Percentiles rank a stretch among this genome's conserved stretches.
Evolutionary conservation across 2,113 vertebrate genomes (phyloP).

Genomic region (Rhabdornis inornatus): DNA sequence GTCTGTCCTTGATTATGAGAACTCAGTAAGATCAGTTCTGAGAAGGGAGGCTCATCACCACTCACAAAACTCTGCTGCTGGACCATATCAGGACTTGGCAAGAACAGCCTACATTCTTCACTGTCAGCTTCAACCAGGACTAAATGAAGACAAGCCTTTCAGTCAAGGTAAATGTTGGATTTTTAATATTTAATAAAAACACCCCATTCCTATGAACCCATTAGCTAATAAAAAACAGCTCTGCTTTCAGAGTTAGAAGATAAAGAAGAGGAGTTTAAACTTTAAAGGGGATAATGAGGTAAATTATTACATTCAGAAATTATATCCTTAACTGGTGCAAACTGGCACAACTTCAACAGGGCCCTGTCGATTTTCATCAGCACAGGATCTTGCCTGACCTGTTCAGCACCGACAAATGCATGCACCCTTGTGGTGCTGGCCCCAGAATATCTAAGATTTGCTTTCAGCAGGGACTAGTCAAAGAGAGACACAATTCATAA

Average conservation of each 20-base stretch:
- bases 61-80: background rate
- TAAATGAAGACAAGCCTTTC: conserved; percentile 41
- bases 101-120: conserved; percentile 9
- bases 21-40: background rate
- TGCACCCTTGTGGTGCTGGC: background rate
- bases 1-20: background rate
- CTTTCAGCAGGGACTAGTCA: conserved; percentile 22
- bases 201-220: conserved; percentile 36
- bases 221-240: conserved; percentile 44
- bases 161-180: conserved; percentile 36
- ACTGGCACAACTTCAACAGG: background rate
- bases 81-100: conserved; percentile 55
- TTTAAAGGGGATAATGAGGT: conserved; percentile 49
- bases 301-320: conserved; percentile 57
- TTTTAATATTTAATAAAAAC: conserved; percentile 73
- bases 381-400: conserved; percentile 11
- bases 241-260: conserved; percentile 41
- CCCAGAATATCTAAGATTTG: background rate
- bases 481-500: conserved; percentile 4
- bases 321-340: background rate
- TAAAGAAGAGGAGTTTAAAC: conserved; percentile 52
- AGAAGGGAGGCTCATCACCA: background rate
- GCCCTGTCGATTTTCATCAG: background rate
- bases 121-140: conserved; percentile 55
- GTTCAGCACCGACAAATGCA: background rate